Evolutionary conservation across 2,797 vertebrate genomes (phyloP), one percentile per base, ranked within the genome.

Genomic region (Natrix natrix): DNA sequence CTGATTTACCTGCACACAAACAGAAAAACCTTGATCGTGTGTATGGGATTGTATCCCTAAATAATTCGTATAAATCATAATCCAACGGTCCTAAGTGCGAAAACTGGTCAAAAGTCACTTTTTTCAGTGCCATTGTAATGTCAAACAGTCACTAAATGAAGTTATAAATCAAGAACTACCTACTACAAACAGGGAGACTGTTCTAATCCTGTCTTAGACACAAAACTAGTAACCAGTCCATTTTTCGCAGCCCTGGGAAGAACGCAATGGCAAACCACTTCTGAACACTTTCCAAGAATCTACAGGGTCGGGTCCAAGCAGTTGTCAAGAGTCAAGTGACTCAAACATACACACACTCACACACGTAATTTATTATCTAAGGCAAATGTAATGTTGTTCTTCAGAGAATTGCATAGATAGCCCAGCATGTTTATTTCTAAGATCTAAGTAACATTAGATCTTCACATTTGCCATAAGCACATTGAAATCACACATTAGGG

Each of bases 1-100:
- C 61, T 2, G 97, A 69, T 98, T 96, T 69, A 98, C 87, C 99
- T 99, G 95, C 0, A 94, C 1, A 95, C 12, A 95, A 94, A 7
- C 13, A 96, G 37, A 89, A 37, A 95, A 88, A 87, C 5, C 92
- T 10, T 66, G 0, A 93, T 24, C 94, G 0, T 93, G 52, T 90
- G 3, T 57, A 74, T 48, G 16, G 24, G 37, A 83, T 8, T 83
- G 8, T 26, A 91, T 56, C 14, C 55, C 83, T 59, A 59, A 59
- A 59, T 59, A 59, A 59, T 59, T 59, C 1, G 17, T 59, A 60
- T 60, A 60, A 60, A 60, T 60, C 59, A 60, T 60, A 24, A 22
- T 60, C 20, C 20, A 60, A 60, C 7, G 0, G 59, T 60, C 59
- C 7, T 60, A 60, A 60, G 7, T 60, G 59, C 22, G 20, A 60